Conservation (phyloP, 2,113 vertebrate genomes). For the Pelusios castaneus region DNA sequence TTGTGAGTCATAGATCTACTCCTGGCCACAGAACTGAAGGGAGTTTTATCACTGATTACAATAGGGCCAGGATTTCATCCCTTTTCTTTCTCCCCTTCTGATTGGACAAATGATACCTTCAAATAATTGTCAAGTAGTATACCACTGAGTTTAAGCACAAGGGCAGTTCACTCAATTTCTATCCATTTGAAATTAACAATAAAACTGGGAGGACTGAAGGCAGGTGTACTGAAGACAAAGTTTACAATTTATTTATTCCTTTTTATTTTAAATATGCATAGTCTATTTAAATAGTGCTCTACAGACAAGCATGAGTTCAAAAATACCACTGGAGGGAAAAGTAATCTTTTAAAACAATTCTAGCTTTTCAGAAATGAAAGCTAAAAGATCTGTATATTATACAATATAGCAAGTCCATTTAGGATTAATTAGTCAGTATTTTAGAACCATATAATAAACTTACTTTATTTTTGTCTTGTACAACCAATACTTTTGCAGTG, state of each 20-base stretch:
- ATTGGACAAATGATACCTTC: background rate
- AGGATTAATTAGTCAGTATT: background rate
- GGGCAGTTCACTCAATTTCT: background rate
- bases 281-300: background rate
- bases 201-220: background rate
- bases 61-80: background rate
- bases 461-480: conserved; percentile 95
- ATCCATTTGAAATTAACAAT: background rate
- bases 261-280: background rate
- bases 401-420: background rate
- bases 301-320: background rate
- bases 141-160: background rate
- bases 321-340: background rate
- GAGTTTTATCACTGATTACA: background rate
- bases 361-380: background rate
- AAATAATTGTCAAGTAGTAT: background rate
- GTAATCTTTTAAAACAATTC: background rate
- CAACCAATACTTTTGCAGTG: conserved; percentile 89
- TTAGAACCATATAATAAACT: conserved; percentile 34
- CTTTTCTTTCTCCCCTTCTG: background rate
- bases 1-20: background rate
- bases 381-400: background rate
- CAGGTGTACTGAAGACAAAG: background rate
- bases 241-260: accelerated
- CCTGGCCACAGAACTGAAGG: background rate